phyloP scores from a whole-genome alignment of 1,140 invertebrate genomes.

The Spodoptera frugiperda region DNA sequence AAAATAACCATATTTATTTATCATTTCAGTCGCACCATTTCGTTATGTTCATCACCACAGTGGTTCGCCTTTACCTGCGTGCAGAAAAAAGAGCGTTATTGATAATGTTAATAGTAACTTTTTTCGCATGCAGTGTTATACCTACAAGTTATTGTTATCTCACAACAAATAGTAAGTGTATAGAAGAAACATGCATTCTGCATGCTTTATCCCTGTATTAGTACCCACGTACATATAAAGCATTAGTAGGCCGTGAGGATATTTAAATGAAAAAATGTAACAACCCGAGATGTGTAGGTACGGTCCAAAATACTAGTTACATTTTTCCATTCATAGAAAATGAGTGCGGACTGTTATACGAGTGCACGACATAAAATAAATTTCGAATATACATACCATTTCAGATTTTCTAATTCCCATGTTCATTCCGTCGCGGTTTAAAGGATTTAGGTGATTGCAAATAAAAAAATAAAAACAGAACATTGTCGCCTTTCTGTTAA shows the following conservation, averaged over 20 bases:
- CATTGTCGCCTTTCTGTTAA: slow-evolving; percentile 82
- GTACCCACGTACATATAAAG: slow-evolving; percentile 61
- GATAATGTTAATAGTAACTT: slow-evolving; percentile 26
- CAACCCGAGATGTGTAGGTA: slow-evolving; percentile 32
- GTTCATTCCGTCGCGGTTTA: slow-evolving; percentile 58
- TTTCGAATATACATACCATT: slow-evolving; percentile 83
- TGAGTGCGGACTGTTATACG: slow-evolving; percentile 77
- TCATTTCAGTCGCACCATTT: slow-evolving; percentile 42
- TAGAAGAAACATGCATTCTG: slow-evolving; percentile 59
- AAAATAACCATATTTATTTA: slow-evolving; percentile 21
- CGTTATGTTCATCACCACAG: slow-evolving; percentile 65
- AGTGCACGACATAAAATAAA: slow-evolving; percentile 78
- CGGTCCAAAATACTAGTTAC: slow-evolving; percentile 55
- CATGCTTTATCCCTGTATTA: slow-evolving; percentile 70
- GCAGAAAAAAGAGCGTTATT: slow-evolving; percentile 50
- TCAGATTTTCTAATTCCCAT: slow-evolving; percentile 69
- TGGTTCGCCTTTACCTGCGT: slow-evolving; percentile 74
- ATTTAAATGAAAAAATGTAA: slow-evolving; percentile 72
- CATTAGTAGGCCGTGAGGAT: slow-evolving; percentile 65
- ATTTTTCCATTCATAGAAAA: slow-evolving; percentile 70
- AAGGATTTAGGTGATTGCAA: slow-evolving; percentile 70
- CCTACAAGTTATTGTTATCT: slow-evolving; percentile 69
- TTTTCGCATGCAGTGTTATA: slow-evolving; percentile 66
- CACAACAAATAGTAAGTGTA: slow-evolving; percentile 82
- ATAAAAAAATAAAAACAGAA: slow-evolving; percentile 72